Evolutionary conservation across 2,888 invertebrate species (phyloP), one percentile per base, ranked within the genome.

Genomic region (Orchesella flavescens): DNA sequence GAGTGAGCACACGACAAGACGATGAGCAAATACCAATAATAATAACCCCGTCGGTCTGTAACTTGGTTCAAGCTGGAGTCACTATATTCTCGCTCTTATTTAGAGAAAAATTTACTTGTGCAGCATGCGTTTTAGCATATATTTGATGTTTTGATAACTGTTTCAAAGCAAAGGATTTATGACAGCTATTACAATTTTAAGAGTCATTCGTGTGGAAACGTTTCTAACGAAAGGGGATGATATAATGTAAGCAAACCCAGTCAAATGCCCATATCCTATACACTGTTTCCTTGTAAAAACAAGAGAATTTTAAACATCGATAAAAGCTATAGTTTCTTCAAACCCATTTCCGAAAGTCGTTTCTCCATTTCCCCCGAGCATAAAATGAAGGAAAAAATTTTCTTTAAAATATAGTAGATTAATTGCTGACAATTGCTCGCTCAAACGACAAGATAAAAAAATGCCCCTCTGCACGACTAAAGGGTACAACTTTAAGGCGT

Each of bases 101-200:
- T 34, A 4, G 3, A 34, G 34, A 34, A 34, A 34, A 4, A 34
- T 34, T 2, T 34, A 34, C 7, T 2, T 34, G 7, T 34, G 34
- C 34, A 34, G 34, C 34, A 34, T 34, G 34, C 34, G 34, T 34
- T 34, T 34, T 34, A 34, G 34, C 34, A 34, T 34, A 34, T 34
- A 72, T 71, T 71, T 79, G 79, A 79, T 79, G 79, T 79, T 79
- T 79, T 79, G 79, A 79, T 79, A 79, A 79, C 79, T 79, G 72
- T 57, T 79, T 73, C 72, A 72, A 66, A 72, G 69, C 63, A 53
- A 69, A 79, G 72, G 79, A 79, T 79, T 79, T 79, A 79, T 79
- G 79, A 79, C 79, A 79, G 73, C 79, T 63, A 79, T 79, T 79
- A 79, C 79, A 65, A 79, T 17, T 79, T 79, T 79, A 53, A 63